These are phyloP conservation scores for Arctia plantaginis DNA, from an alignment of 2,888 invertebrate species.

Conservation along the genomic window DNA sequence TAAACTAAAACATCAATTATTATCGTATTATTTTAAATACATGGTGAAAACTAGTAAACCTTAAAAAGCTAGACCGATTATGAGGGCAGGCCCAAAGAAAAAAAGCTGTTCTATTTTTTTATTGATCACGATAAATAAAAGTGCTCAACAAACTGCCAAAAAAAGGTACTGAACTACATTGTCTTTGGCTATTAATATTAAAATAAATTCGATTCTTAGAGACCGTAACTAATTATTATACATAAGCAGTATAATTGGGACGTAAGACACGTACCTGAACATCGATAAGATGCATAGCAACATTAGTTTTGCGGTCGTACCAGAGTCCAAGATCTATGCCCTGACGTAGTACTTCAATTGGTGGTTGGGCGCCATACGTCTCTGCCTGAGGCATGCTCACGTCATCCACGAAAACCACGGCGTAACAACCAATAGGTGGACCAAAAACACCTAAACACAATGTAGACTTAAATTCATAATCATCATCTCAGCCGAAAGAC, in stretches of 20 bases:
- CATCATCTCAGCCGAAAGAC: too few relatives aligned
- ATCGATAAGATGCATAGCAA: slow-evolving; percentile 93
- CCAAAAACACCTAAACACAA: slow-evolving; percentile 91
- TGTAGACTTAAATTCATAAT: too few relatives aligned
- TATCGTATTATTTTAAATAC: background rate
- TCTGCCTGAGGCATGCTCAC: slow-evolving; percentile 98
- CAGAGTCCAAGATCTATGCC: slow-evolving; percentile 96
- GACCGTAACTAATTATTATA: background rate
- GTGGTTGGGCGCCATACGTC: slow-evolving; percentile 97
- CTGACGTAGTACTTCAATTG: slow-evolving; percentile 96
- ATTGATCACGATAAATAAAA: too few relatives aligned
- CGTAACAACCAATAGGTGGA: slow-evolving; percentile 95
- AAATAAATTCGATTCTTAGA: background rate
- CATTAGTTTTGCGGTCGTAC: slow-evolving; percentile 94
- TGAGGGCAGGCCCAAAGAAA: background rate
- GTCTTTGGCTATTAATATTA: background rate
- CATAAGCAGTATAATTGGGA: background rate
- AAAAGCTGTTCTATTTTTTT: too few relatives aligned
- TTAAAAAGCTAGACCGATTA: background rate
- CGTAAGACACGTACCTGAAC: slow-evolving; percentile 88
- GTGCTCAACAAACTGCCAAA: background rate
- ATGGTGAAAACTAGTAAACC: background rate
- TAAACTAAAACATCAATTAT: slow-evolving; percentile 82
- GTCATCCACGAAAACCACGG: slow-evolving; percentile 97
- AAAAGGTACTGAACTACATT: background rate